These are phyloP conservation scores for Cotesia glomerata DNA, from an alignment of 1,140 invertebrate species.

Conservation along the genomic window DNA sequence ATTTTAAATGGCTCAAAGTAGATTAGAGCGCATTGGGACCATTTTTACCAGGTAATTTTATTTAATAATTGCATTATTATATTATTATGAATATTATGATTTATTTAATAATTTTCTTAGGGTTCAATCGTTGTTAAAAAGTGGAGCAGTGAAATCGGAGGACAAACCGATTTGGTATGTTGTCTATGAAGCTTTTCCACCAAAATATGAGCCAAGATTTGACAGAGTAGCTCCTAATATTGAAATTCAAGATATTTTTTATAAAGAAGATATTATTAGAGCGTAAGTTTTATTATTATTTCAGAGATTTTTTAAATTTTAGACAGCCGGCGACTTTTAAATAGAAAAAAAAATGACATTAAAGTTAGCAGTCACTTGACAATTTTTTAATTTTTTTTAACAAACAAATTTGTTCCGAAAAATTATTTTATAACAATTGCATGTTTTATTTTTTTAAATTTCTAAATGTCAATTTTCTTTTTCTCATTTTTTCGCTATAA, in stretches of 20 bases:
- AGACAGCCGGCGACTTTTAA: too few relatives aligned
- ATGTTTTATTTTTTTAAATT: too few relatives aligned
- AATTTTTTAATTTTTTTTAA: too few relatives aligned
- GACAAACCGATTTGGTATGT: conserved; percentile 91
- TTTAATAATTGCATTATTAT: background rate
- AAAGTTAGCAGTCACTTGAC: too few relatives aligned
- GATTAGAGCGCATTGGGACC: conserved; percentile 31
- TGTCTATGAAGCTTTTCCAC: conserved; percentile 86
- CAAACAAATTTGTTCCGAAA: too few relatives aligned
- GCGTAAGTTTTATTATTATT: conserved; percentile 68
- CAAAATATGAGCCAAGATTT: conserved; percentile 77
- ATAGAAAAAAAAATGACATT: too few relatives aligned
- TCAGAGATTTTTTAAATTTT: too few relatives aligned
- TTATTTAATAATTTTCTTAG: background rate
- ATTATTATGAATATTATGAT: background rate
- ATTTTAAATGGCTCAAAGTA: conserved; percentile 20
- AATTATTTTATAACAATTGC: too few relatives aligned
- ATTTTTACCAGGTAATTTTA: conserved; percentile 21
- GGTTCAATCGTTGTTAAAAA: conserved; percentile 70
- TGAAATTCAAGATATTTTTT: conserved; percentile 76
- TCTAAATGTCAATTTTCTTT: too few relatives aligned
- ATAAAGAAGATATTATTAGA: conserved; percentile 84
- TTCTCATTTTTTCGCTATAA: too few relatives aligned
- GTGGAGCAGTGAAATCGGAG: conserved; percentile 75
- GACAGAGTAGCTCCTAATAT: conserved; percentile 68